Evolutionary conservation across 2,797 vertebrate genomes (phyloP).

Genomic region (Cyprinodon diabolis): DNA sequence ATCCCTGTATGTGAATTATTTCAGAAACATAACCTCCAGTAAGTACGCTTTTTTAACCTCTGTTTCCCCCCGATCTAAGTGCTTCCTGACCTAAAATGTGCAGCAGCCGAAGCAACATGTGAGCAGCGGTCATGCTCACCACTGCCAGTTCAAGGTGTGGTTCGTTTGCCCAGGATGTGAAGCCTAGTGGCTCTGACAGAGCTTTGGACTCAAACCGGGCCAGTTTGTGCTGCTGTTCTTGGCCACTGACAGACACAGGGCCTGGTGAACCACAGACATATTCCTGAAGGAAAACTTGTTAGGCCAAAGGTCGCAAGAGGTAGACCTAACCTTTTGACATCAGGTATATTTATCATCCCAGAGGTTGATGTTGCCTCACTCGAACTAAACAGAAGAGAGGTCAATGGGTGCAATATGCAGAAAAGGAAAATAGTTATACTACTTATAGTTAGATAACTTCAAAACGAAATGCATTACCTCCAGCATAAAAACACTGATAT

Average conservation of each 20-base stretch:
- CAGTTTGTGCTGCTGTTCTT: constrained; percentile 47
- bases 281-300: constrained; percentile 59
- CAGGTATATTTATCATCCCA: constrained; percentile 67
- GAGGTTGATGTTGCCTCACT: constrained; percentile 54
- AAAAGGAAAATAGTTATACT: constrained; percentile 23
- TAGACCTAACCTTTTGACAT: constrained; percentile 68
- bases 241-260: constrained; percentile 29
- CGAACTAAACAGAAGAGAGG: constrained; percentile 50
- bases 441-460: constrained; percentile 13
- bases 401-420: constrained; percentile 51
- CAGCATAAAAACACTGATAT: constrained; percentile 26
- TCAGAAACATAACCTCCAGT: constrained; percentile 22
- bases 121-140: constrained; percentile 46
- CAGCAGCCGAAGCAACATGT: constrained; percentile 48
- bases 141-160: constrained; percentile 40
- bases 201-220: constrained; percentile 41
- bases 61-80: constrained; percentile 2
- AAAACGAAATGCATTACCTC: constrained; percentile 1
- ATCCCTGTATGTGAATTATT: background rate
- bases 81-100: constrained; percentile 27
- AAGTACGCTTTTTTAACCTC: constrained; percentile 2
- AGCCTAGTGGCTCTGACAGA: constrained; percentile 47
- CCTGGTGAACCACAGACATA: constrained; percentile 54
- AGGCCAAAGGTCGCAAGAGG: constrained; percentile 65
- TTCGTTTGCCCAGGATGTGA: constrained; percentile 44